Base-by-base conservation (phyloP, 2,113 vertebrate species). In the Lynx canadensis region DNA sequence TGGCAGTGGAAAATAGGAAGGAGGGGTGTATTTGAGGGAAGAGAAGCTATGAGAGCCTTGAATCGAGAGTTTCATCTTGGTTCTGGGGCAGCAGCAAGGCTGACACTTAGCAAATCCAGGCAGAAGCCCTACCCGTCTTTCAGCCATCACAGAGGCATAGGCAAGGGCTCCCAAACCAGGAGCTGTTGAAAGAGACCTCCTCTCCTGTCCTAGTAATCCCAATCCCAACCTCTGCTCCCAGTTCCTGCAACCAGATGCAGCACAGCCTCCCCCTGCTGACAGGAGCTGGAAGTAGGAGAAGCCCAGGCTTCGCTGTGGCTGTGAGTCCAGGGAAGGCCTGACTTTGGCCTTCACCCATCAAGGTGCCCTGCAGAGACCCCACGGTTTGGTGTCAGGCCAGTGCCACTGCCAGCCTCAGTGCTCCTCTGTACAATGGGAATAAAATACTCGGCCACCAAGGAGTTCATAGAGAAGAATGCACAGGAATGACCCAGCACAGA, bases 181-280 rank as follows among this genome's bases (percentile, higher is more conserved):
- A 85, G 69, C 31, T 69, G 89, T 89, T 48, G 25, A 68, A 66
- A 31, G 63, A 80, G 48, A 48, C 45, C n/a, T 48, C 52, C 33
- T 84, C 69, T 60, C 31, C 69, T 23, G 21, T 38, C 12, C 38
- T 4, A 16, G 2, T 1, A 23, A 82, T 3, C 31, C n/a, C n/a
- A 4, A 60, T 60, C 41, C 80, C 45, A 60, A 36, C 19, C 65
- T 65, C 74, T 57, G 29, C 2, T 0, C 38, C 89, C n/a, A 2
- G 0, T 6, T 14, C 78, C 87, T 57, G 55, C 91, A 65, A 25
- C 92, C 84, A 66, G 78, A 81, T 0, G 80, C 93, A 95, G n/a
- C 94, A 95, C 95, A 92, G 87, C 65, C 92, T 94, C 95, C 97
- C 97, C 94, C 97, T 98, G 92, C 97, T 63, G 95, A 31, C 94